Evolutionary conservation across 2,888 invertebrate species (phyloP).

Genomic region (Hymenopus coronatus): DNA sequence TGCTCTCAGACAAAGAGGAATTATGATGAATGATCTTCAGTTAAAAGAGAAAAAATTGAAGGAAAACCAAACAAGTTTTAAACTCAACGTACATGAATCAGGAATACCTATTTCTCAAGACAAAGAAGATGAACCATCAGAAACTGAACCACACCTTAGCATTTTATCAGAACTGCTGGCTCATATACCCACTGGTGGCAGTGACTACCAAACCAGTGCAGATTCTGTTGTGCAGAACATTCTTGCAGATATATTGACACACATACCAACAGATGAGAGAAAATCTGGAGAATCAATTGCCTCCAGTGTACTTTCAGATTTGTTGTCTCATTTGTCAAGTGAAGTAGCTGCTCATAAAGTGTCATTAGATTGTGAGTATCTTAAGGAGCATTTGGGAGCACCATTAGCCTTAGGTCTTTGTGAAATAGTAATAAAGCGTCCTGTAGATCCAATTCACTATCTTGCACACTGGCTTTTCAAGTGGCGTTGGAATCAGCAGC

Average conservation of each 20-base stretch:
- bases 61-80: too few species aligned
- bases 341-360: not conserved
- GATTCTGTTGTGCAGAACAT: not conserved
- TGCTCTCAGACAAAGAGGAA: not conserved
- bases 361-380: conserved; percentile 26
- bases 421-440: conserved; percentile 49
- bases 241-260: not conserved
- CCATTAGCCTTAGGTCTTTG: conserved; percentile 48
- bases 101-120: too few species aligned
- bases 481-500: conserved; percentile 50
- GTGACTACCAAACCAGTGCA: not conserved
- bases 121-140: too few species aligned
- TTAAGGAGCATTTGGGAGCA: conserved; percentile 27
- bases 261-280: not conserved
- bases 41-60: too few species aligned
- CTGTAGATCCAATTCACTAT: conserved; percentile 51
- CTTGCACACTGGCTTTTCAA: conserved; percentile 52
- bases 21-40: too few species aligned
- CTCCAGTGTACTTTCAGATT: not conserved
- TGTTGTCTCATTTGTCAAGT: not conserved
- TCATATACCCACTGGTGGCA: not conserved
- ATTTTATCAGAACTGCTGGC: not conserved
- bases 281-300: not conserved
- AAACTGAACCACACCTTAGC: not conserved
- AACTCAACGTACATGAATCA: too few species aligned